Percentiles rank a stretch among this genome's conserved stretches.
phyloP scores from a whole-genome alignment of 2,797 vertebrate species.

The Alca torda region DNA sequence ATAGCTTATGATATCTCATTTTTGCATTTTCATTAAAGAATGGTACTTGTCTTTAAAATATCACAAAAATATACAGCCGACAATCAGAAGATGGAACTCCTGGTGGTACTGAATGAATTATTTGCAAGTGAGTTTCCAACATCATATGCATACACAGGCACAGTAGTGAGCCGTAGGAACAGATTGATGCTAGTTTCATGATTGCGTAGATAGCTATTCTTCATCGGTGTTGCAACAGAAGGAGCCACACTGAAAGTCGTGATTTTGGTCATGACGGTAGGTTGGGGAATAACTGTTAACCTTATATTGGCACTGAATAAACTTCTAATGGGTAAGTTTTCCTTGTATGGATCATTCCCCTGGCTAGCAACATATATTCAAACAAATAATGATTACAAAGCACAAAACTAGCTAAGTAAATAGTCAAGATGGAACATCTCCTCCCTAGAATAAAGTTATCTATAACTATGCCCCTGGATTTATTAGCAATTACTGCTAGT shows the following conservation, averaged over 20 bases:
- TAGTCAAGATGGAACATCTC: background rate
- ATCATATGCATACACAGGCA: background rate
- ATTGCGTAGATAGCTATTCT: background rate
- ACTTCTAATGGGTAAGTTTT: background rate
- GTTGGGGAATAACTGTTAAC: background rate
- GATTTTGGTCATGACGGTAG: background rate
- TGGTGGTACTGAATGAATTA: background rate
- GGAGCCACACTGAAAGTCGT: background rate
- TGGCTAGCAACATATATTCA: background rate
- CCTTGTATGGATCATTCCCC: background rate
- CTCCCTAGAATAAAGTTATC: background rate
- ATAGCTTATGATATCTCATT: constrained; percentile 30
- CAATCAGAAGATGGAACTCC: background rate
- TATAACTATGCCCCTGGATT: rapidly evolving
- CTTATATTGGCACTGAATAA: background rate
- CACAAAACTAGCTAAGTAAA: background rate
- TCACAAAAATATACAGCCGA: background rate
- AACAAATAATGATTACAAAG: background rate
- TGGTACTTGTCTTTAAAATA: background rate
- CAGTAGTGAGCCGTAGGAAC: background rate
- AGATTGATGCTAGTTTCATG: background rate
- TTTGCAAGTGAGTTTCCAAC: background rate
- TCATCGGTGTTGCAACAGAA: background rate
- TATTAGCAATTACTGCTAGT: background rate
- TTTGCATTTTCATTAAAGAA: constrained; percentile 29